Conservation (phyloP, 2,888 invertebrate genomes). For the Tenthredo distinguenda region DNA sequence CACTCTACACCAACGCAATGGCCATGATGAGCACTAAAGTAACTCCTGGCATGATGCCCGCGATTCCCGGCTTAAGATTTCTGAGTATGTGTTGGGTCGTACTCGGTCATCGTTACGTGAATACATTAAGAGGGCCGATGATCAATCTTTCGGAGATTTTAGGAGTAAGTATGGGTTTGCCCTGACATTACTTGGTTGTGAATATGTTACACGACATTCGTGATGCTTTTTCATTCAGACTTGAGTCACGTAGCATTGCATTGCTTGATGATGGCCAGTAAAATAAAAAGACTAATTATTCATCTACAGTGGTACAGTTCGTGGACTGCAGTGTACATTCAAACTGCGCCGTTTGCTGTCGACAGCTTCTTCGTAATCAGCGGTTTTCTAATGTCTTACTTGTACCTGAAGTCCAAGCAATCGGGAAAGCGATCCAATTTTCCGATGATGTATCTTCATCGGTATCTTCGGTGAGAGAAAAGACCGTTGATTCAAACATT, state of each 20-base stretch:
- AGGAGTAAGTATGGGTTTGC: constrained; percentile 68
- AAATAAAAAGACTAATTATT: background rate
- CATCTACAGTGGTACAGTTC: constrained; percentile 71
- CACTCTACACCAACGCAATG: constrained; percentile 73
- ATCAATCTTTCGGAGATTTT: constrained; percentile 74
- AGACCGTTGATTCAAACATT: background rate
- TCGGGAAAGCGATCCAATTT: constrained; percentile 73
- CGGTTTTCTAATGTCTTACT: constrained; percentile 76
- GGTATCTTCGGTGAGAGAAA: constrained; percentile 76
- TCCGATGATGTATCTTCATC: constrained; percentile 75
- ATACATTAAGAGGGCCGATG: constrained; percentile 70
- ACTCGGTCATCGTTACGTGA: constrained; percentile 77
- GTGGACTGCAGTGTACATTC: constrained; percentile 74
- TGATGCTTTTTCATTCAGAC: too few relatives aligned
- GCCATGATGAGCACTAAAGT: constrained; percentile 71
- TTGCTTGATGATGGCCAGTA: background rate
- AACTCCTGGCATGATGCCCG: constrained; percentile 69
- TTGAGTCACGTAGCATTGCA: too few relatives aligned
- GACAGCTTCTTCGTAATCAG: constrained; percentile 79
- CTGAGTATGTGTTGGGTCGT: constrained; percentile 79
- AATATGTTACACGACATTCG: too few relatives aligned
- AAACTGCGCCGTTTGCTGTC: constrained; percentile 77
- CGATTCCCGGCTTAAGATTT: constrained; percentile 80
- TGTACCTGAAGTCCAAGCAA: constrained; percentile 73
- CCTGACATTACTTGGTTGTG: background rate